Evolutionary conservation across 2,797 vertebrate species (phyloP), one percentile per base, ranked within the genome.

Genomic region (Hydrophis major): DNA sequence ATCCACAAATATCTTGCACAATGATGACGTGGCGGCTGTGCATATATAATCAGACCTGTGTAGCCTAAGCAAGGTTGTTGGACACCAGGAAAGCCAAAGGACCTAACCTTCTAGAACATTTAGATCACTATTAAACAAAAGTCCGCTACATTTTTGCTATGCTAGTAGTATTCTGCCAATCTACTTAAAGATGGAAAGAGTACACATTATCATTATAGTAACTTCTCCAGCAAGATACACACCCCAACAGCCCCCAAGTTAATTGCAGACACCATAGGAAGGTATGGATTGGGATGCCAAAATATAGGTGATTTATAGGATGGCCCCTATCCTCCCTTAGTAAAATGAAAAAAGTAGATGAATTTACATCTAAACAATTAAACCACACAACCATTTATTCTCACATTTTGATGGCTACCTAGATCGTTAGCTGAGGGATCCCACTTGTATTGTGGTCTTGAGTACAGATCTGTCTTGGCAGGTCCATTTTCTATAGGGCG

Each of bases 371-470:
- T 22, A 91, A 56, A 27, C 32, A 18, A 93, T n/a, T 14, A 93
- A 91, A 47, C 10, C 42, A 83, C 66, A 57, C 14, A 50, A 86
- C 1, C 32, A 4, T 87, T 56, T 86, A 78, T 94, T 92, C 32
- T 78, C 47, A 87, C 8, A 32, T 87, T 93, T 86, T 93, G 93
- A 16, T 90, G 91, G 37, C 89, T 97, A 99, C 99, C 99, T 96
- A 97, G 95, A 2, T 78, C 88, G 1, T 98, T 97, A 12, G 95
- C 96, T 0, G 97, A 94, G 86, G 97, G 97, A 87, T 99, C 98
- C 97, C 98, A 98, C 95, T 98, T 99, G 97, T 99, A 99, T 94
- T 99, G 99, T 0, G 99, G 99, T 50, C 98, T 99, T 88, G 99
- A 98, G 95, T 99, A 99, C 94, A 99, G 16, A 88, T 99, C 98